Percentiles rank a stretch among this genome's conserved stretches.
Conservation (phyloP, 2,888 invertebrate species). For the Dynastes grantii region DNA sequence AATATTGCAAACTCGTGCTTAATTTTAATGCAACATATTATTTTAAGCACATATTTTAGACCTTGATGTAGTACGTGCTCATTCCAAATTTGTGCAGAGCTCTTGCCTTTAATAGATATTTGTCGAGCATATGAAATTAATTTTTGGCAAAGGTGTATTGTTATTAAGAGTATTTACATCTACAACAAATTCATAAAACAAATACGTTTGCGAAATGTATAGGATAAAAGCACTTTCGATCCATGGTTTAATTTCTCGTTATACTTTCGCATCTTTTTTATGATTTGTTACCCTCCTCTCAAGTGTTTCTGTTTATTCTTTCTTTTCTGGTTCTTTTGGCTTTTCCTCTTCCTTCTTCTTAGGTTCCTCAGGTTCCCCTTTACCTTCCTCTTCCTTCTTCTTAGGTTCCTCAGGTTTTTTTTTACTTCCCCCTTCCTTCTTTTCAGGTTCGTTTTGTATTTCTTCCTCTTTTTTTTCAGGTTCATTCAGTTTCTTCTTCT, state of each 20-base stretch:
- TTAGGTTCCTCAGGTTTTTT: background rate
- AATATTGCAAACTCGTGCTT: too few species aligned
- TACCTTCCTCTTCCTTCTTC: background rate
- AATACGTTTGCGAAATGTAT: too few species aligned
- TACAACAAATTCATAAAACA: too few species aligned
- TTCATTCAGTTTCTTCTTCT: background rate
- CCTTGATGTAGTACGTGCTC: too few species aligned
- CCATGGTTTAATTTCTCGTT: background rate
- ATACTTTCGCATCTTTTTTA: background rate
- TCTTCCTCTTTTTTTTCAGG: background rate
- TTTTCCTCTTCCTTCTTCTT: constrained; percentile 3
- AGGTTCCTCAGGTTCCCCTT: background rate
- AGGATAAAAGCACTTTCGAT: too few species aligned
- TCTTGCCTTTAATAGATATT: too few species aligned
- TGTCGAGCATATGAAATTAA: too few species aligned
- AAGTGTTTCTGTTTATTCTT: background rate
- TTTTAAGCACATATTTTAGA: too few species aligned
- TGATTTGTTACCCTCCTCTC: background rate
- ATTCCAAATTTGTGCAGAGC: too few species aligned
- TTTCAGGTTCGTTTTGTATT: background rate
- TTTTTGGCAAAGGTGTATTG: too few species aligned
- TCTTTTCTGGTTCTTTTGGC: background rate
- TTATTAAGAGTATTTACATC: too few species aligned
- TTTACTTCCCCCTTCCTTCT: background rate
- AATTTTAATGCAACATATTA: too few species aligned